Evolutionary conservation across 2,888 invertebrate genomes (phyloP).

Genomic region (Bursaphelenchus okinawaensis): DNA sequence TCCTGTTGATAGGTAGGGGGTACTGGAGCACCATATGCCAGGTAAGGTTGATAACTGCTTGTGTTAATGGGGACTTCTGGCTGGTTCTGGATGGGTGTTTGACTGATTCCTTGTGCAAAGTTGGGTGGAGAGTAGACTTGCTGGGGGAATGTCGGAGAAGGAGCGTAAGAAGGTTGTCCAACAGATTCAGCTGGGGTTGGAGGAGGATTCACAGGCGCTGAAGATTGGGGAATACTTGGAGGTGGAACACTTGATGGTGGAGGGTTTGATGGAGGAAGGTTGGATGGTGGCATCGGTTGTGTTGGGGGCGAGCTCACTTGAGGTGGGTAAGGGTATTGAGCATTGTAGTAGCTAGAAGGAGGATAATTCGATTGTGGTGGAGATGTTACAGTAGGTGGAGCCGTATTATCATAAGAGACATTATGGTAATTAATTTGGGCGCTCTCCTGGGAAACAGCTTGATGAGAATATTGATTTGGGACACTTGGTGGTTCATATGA

Average conservation of each 20-base stretch:
- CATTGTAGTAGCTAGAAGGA: not conserved
- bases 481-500: too few relatives aligned
- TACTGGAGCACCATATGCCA: conserved; percentile 38
- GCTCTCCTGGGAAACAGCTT: not conserved
- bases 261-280: not conserved
- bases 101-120: not conserved
- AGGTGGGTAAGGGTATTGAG: not conserved
- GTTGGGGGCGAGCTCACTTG: not conserved
- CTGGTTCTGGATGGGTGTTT: not conserved
- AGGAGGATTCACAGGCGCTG: not conserved
- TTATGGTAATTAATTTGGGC: not conserved
- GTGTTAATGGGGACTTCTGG: conserved; percentile 25
- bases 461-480: too few relatives aligned
- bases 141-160: too few relatives aligned
- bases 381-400: too few relatives aligned
- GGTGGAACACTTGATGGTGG: not conserved
- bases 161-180: not conserved
- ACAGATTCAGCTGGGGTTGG: not conserved
- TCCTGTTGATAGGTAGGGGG: not conserved
- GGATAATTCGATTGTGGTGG: too few relatives aligned
- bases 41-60: conserved; percentile 32
- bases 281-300: not conserved
- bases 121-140: too few relatives aligned
- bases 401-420: too few relatives aligned
- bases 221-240: not conserved